Base-by-base conservation (phyloP, 2,888 invertebrate genomes). In the Acronicta alni region DNA sequence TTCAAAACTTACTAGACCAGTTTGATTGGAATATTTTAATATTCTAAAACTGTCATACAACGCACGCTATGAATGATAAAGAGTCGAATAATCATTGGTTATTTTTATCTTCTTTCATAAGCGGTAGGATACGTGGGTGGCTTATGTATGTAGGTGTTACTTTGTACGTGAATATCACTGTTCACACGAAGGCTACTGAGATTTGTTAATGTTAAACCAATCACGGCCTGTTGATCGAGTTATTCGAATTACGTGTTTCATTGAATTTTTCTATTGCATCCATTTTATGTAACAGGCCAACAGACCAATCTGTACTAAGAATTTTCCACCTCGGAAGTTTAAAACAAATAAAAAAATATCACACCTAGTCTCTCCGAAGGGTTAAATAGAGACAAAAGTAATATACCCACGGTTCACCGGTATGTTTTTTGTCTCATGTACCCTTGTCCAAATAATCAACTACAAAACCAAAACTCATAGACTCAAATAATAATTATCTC, bases 1-100 rank as follows among this genome's bases (percentile, higher is more conserved):
- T 15, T 45, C 30, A 16, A 16, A 57, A 55, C 38, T 9, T 26
- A 37, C 38, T 46, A 47, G 43, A 64, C 55, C 32, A 55, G 55
- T 58, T 48, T 41, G n/a, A 20, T 42, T 16, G 10, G 7, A 14
- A 42, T 41, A 58, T 54, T 66, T 45, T 77, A 61, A 51, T 63
- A 75, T 74, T 77, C 68, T 30, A 23, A 38, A 45, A 49, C 45
- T 51, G 52, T 49, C 37, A 51, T 51, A 37, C 26, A 20, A 63
- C 66, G 14, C 70, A 54, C 46, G 68, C 20, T 41, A n/a, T 48
- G 74, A 67, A 77, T 77, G 45, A 65, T 53, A 74, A 77, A 67
- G 26, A 62, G 17, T 56, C 23, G 38, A 58, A 70, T 57, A 67
- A 49, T 54, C 49, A 64, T 61, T 61, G 58, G 59, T 52, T 70